Conservation (phyloP, 2,888 invertebrate genomes). For the Fissipunctia ypsillon region DNA sequence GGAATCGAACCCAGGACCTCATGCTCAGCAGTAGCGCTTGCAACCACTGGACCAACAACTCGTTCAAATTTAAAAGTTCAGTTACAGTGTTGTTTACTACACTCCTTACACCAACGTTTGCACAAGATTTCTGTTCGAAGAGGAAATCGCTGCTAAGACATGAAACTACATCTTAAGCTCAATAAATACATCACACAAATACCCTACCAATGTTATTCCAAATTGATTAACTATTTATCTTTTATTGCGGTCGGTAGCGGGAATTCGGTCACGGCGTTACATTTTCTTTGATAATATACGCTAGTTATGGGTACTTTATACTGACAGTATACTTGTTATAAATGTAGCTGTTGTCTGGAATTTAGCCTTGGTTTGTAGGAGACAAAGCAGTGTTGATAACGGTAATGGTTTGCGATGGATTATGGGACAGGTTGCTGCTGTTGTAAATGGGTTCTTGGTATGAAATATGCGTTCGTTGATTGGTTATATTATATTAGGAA, state of each 20-base stretch:
- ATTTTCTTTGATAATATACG: conserved; percentile 57
- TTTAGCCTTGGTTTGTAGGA: conserved; percentile 51
- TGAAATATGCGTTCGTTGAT: conserved; percentile 31
- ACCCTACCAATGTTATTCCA: conserved; percentile 58
- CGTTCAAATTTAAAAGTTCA: background rate
- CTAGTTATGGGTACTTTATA: conserved; percentile 44
- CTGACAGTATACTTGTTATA: conserved; percentile 31
- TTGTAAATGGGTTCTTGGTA: conserved; percentile 8
- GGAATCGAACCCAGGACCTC: no score
- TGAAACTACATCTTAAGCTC: conserved; percentile 41
- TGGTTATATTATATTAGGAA: conserved; percentile 1
- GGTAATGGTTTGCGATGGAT: conserved; percentile 64
- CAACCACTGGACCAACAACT: no score
- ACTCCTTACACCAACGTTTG: conserved; percentile 1
- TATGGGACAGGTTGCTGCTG: conserved; percentile 44
- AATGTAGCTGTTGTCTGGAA: conserved; percentile 45
- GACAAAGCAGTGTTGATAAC: conserved; percentile 61
- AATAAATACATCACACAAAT: conserved; percentile 56
- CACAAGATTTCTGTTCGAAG: conserved; percentile 26
- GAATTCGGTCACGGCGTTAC: conserved; percentile 54
- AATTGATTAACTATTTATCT: conserved; percentile 65
- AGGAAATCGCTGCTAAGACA: conserved; percentile 46
- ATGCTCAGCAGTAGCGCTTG: no score
- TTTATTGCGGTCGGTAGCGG: conserved; percentile 58
- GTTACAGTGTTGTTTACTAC: background rate